Conservation (phyloP, 2,888 invertebrate species). For the Cataglyphis albicans region DNA sequence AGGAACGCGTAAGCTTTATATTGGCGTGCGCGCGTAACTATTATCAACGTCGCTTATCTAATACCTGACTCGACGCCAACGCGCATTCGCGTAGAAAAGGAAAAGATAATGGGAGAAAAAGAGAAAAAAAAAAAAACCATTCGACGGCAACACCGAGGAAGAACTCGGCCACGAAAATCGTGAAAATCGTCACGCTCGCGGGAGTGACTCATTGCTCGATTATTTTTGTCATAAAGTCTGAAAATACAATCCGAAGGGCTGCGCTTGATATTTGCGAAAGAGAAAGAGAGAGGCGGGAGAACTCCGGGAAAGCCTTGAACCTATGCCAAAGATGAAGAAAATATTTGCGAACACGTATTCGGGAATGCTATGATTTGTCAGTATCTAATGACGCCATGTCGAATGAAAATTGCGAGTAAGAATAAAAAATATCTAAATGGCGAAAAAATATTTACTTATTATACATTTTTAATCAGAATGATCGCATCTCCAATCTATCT, state of each 20-base stretch:
- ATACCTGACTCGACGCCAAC: conserved; percentile 34
- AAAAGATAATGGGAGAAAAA: background rate
- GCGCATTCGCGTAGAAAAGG: background rate
- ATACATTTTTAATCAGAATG: background rate
- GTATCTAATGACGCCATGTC: conserved; percentile 60
- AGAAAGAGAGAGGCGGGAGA: conserved; percentile 54
- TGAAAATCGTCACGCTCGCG: conserved; percentile 42
- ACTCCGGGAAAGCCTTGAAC: conserved; percentile 80
- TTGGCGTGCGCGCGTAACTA: conserved; percentile 28
- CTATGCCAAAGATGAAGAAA: conserved; percentile 83
- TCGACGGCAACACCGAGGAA: background rate
- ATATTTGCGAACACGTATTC: conserved; percentile 71
- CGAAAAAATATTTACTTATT: background rate
- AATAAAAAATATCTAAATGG: background rate
- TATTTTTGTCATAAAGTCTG: conserved; percentile 84
- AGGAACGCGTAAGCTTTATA: conserved; percentile 42
- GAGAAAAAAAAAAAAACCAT: background rate
- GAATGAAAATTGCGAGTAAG: background rate
- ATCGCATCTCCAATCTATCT: background rate
- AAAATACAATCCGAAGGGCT: conserved; percentile 84
- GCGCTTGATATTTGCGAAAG: conserved; percentile 63
- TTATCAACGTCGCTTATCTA: conserved; percentile 56
- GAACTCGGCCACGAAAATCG: conserved; percentile 12
- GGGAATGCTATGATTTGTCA: conserved; percentile 75
- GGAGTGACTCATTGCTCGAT: conserved; percentile 81